Evolutionary conservation across 2,113 vertebrate species (phyloP).

Genomic region (Cheilinus undulatus): DNA sequence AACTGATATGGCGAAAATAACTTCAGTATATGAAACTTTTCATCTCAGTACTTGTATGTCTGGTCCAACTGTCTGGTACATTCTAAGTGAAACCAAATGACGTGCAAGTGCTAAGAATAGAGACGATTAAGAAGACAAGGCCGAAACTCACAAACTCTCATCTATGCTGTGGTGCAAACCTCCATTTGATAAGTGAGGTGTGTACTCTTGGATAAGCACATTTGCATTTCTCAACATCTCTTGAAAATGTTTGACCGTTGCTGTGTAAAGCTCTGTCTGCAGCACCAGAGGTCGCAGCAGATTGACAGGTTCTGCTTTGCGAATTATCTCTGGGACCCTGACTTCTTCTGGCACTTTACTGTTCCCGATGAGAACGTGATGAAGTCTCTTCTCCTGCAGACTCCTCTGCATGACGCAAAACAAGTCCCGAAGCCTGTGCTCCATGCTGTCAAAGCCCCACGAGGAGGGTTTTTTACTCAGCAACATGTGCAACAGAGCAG

Average conservation of each 20-base stretch:
- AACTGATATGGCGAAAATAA: neutral
- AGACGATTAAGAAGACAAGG: neutral
- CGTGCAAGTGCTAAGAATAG: neutral
- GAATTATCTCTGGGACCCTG: conserved; percentile 84
- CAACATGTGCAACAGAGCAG: conserved; percentile 89
- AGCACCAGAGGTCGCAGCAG: conserved; percentile 92
- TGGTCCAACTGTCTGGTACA: neutral
- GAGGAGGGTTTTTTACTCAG: conserved; percentile 67
- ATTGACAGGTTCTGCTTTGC: conserved; percentile 89
- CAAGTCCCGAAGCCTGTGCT: conserved; percentile 87
- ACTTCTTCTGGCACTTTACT: conserved; percentile 82
- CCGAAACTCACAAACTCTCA: conserved; percentile 35
- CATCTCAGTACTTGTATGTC: neutral
- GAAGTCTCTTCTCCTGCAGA: conserved; percentile 91
- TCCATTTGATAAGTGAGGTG: conserved; percentile 78
- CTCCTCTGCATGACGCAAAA: conserved; percentile 89
- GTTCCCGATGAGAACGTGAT: conserved; percentile 93
- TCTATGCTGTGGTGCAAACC: conserved; percentile 36
- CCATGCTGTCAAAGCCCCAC: conserved; percentile 84
- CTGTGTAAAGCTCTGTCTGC: conserved; percentile 82
- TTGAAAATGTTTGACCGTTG: conserved; percentile 87
- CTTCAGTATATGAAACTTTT: neutral
- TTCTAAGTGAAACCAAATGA: conserved; percentile 1
- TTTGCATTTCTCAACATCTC: conserved; percentile 93
- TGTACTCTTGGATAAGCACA: conserved; percentile 91